A percentile compares a stretch with the other conserved stretches of the same genome.
Evolutionary conservation across 2,113 vertebrate species (phyloP).

Genomic region (Fukomys damarensis): DNA sequence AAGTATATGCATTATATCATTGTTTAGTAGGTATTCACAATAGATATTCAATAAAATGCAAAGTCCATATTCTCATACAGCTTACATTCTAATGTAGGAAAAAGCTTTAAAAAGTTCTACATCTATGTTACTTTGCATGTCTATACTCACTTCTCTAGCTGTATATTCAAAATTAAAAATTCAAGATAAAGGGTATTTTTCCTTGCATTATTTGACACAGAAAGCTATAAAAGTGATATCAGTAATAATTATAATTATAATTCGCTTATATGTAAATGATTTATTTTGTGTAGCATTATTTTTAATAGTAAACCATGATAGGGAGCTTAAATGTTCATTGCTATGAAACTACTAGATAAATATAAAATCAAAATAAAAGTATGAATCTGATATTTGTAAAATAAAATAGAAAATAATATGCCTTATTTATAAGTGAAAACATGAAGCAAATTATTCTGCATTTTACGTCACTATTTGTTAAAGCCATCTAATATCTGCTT

Average conservation of each 20-base stretch:
- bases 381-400: background rate
- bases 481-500: background rate
- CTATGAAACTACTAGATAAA: background rate
- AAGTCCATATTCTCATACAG: background rate
- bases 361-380: background rate
- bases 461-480: background rate
- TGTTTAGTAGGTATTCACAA: background rate
- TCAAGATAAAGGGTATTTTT: background rate
- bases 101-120: background rate
- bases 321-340: background rate
- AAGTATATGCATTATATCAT: background rate
- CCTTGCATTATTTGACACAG: background rate
- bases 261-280: background rate
- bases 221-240: background rate
- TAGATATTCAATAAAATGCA: background rate
- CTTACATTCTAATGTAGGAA: background rate
- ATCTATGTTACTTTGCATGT: background rate
- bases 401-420: background rate
- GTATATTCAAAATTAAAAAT: background rate
- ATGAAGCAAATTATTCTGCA: background rate
- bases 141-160: background rate
- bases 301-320: background rate
- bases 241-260: background rate
- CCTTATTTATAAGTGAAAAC: background rate
- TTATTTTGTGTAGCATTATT: background rate